Evolutionary conservation across 2,797 vertebrate genomes (phyloP), one percentile per base, ranked within the genome.

Genomic region (Odontamblyopus rebecca): DNA sequence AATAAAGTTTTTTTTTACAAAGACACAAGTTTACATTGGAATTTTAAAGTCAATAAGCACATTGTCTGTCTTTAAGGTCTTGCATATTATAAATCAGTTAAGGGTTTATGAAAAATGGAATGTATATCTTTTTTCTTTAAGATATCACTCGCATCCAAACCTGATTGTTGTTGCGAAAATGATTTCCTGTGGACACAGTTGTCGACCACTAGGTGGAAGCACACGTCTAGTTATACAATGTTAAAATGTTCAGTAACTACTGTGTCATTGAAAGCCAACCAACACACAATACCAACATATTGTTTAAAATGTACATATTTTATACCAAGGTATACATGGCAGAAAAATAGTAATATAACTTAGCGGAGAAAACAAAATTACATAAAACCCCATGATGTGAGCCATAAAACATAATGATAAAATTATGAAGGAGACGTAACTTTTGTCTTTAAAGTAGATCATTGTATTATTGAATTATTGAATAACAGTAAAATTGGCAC

Each of bases 1-100:
- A 67, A 67, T 67, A 67, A 67, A 67, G 16, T 27, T 67, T 67
- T 67, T 54, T 6, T 48, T 23, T 23, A 23, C 51, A 66, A 51
- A 26, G 15, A 32, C 35, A 6, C 6, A 62, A 16, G 4, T 61
- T 62, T 48, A 48, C 8, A 2, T 54, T 54, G 19, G 2, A 54
- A 23, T 38, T 19, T 62, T 8, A 23, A 19, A 23, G 23, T 19
- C 16, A 61, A 5, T 26, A 57, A 53, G 18, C 5, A 2, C 7
- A n/a, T 2, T 54, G 19, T n/a, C 6, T 8, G 2, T n/a, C 19
- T 54, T 54, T n/a, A 53, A n/a, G 19, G 6, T n/a, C 51, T 6
- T 53, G 18, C n/a, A 19, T 53, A 44, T 44, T 44, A 44, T 11
- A 13, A 44, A 44, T 44, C 41, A 44, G 41, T 13, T 44, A 44